A percentile compares a stretch with the other conserved stretches of the same genome.
phyloP scores from a whole-genome alignment of 2,797 vertebrate genomes.

The Glyptemys insculpta region DNA sequence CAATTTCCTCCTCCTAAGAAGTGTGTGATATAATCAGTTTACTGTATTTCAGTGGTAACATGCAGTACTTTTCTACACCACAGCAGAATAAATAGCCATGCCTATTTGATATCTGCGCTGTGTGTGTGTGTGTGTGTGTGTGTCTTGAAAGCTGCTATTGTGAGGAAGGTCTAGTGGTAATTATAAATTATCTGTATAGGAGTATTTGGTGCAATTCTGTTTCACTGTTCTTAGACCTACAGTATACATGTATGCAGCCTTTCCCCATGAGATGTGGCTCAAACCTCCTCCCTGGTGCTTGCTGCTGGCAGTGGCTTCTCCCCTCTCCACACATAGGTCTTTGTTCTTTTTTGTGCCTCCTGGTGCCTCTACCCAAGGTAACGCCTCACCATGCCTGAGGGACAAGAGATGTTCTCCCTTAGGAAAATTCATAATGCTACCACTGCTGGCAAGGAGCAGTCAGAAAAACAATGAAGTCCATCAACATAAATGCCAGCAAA shows the following conservation, averaged over 20 bases:
- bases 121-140: background rate
- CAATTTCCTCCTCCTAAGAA: background rate
- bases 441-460: background rate
- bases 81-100: constrained; percentile 22
- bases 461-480: background rate
- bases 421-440: background rate
- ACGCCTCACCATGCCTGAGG: background rate
- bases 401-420: background rate
- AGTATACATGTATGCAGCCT: background rate
- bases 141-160: background rate
- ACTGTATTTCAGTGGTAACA: constrained; percentile 38
- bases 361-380: background rate
- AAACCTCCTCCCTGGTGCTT: background rate
- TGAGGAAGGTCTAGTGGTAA: background rate
- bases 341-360: background rate
- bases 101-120: background rate
- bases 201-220: background rate
- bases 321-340: background rate
- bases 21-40: constrained; percentile 19
- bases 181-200: background rate
- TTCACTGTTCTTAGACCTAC: constrained; percentile 9
- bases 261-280: background rate
- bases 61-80: constrained; percentile 26
- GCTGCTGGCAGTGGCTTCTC: background rate
- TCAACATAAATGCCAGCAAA: background rate